Conservation (phyloP, 2,888 invertebrate genomes). For the Monoplex corrugatus region DNA sequence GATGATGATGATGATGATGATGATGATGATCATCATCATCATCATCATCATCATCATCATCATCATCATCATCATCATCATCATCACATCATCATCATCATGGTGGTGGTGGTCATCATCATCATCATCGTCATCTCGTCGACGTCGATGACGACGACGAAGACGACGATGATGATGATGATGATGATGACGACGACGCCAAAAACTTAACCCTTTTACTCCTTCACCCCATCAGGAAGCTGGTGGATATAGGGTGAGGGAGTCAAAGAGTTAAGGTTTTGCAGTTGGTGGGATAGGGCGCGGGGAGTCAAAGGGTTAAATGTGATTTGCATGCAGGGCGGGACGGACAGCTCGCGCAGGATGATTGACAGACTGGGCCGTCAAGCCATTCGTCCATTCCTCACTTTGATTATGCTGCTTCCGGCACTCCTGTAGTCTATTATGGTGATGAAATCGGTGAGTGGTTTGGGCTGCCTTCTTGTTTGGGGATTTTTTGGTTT, state of each 20-base stretch:
- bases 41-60: constrained; percentile 8
- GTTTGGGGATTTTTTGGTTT: background rate
- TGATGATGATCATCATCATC: too few relatives aligned
- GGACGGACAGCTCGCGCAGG: constrained; percentile 65
- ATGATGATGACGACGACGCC: too few relatives aligned
- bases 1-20: too few relatives aligned
- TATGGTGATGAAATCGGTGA: constrained; percentile 93
- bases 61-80: background rate
- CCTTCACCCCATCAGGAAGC: too few relatives aligned
- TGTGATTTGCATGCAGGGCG: constrained; percentile 58
- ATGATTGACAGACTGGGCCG: constrained; percentile 64
- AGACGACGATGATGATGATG: too few relatives aligned
- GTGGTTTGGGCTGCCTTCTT: background rate
- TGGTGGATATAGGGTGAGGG: too few relatives aligned
- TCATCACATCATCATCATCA: too few relatives aligned
- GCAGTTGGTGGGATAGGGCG: too few relatives aligned
- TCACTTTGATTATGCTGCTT: constrained; percentile 90
- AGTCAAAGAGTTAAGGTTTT: too few relatives aligned
- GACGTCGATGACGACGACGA: too few relatives aligned
- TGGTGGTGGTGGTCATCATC: background rate
- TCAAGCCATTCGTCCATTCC: constrained; percentile 84
- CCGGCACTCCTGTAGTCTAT: constrained; percentile 94
- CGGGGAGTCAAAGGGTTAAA: too few relatives aligned
- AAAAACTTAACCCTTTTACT: too few relatives aligned
- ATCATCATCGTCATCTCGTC: background rate